phyloP scores from a whole-genome alignment of 2,888 invertebrate genomes.

The Drosophila fungiperda region DNA sequence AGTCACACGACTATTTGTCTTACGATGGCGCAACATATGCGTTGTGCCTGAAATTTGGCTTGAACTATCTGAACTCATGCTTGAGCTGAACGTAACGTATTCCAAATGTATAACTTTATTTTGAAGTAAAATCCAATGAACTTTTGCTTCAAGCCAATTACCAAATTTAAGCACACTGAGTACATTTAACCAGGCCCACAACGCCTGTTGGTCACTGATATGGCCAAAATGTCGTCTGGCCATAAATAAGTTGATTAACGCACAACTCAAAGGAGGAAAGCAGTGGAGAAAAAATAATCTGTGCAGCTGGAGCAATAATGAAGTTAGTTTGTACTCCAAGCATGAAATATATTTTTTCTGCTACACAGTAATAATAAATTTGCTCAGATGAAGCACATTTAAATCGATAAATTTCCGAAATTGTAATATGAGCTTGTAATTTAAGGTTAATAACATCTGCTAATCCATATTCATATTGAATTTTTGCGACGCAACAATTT shows the following conservation, averaged over 20 bases:
- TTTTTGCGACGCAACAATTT: background rate
- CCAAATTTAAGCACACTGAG: conserved; percentile 15
- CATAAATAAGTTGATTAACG: conserved; percentile 70
- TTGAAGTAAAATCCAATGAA: conserved; percentile 48
- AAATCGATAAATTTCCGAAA: background rate
- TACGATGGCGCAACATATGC: conserved; percentile 56
- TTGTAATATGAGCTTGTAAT: background rate
- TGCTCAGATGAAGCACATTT: background rate
- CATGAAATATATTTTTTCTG: background rate
- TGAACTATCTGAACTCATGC: background rate
- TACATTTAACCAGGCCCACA: conserved; percentile 26
- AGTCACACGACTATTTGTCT: conserved; percentile 18
- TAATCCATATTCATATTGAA: background rate
- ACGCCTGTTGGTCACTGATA: conserved; percentile 49
- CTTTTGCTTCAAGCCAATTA: conserved; percentile 5
- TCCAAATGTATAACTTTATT: conserved; percentile 22
- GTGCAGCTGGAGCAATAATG: conserved; percentile 9
- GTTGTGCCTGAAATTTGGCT: conserved; percentile 8
- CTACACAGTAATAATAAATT: background rate
- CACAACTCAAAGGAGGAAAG: background rate
- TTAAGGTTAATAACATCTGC: background rate
- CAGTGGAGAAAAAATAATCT: too few relatives aligned
- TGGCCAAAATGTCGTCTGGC: conserved; percentile 37
- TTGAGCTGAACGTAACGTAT: conserved; percentile 4
- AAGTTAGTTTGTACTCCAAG: conserved; percentile 5